Evolutionary conservation across 1,140 invertebrate genomes (phyloP).

Genomic region (Sycophaga agraensis): DNA sequence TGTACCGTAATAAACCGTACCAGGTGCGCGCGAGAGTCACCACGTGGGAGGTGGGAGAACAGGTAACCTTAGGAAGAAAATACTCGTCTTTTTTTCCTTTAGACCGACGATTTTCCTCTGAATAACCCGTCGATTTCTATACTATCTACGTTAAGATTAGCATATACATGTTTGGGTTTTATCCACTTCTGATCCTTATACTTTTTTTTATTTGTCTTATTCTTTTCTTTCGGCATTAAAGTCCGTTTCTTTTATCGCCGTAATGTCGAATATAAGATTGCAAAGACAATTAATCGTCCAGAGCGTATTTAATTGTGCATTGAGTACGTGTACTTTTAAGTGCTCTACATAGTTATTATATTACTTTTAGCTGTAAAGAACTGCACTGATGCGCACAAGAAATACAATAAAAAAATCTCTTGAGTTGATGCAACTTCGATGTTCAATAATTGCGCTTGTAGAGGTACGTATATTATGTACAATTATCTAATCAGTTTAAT

Average conservation of each 20-base stretch:
- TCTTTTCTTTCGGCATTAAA: constrained; percentile 1
- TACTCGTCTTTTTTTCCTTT: constrained; percentile 17
- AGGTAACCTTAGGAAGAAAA: constrained; percentile 31
- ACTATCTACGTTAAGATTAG: no score
- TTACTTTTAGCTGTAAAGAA: background rate
- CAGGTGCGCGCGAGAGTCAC: constrained; percentile 25
- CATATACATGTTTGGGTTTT: no score
- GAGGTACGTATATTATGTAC: background rate
- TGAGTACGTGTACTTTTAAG: constrained; percentile 4
- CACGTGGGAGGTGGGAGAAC: constrained; percentile 26
- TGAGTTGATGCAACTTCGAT: constrained; percentile 3
- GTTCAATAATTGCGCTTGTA: background rate
- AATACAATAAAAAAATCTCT: background rate
- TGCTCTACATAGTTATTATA: background rate
- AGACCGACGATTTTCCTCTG: background rate
- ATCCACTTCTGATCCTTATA: no score
- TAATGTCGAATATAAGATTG: no score
- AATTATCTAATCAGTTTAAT: no score
- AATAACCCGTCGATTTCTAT: background rate
- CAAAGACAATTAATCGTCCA: constrained; percentile 5
- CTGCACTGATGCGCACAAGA: background rate
- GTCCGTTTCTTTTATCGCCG: constrained; percentile 11
- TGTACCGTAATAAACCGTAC: constrained; percentile 30
- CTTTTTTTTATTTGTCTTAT: no score
- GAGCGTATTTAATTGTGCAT: constrained; percentile 2